Base-by-base conservation (phyloP, 1,140 invertebrate genomes). In the Lycorma delicatula region DNA sequence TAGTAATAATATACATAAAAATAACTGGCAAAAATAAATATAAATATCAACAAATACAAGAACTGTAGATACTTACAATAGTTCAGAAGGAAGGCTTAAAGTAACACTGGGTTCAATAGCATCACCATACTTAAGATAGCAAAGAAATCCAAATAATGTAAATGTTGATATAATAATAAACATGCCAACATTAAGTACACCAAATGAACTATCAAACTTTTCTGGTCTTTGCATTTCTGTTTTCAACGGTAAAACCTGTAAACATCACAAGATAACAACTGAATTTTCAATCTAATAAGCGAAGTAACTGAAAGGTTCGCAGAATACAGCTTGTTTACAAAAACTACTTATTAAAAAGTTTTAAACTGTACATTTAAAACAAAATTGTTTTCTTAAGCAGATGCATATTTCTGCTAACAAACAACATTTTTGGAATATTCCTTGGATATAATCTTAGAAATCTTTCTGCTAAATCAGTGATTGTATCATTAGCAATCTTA, bases 141-240 rank as follows among this genome's bases (percentile, higher is more conserved):
- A 91, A 58, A 92, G 81, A 72, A 94, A 93, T 29, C 91, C 93
- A 23, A 93, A 75, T n/a, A 87, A 75, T 63, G 90, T 86, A 68
- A 94, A 93, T 11, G 93, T 78, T 13, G 86, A 64, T 6, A 86
- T 86, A 1, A 94, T 89, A 1, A 85, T 83, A 1, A 82, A 80
- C 90, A 95, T 93, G 28, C 89, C 88, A 60, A 85, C 81, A 68
- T 91, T 94, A 9, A 95, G 73, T 1, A 95, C 89, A 38, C 92
- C 92, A 56, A 83, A 88, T 47, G 84, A 71, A 3, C 89, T 88
- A 9, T 84, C 76, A 74, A 95, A 90, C 55, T 87, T 76, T 59
- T 83, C 75, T 0, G 88, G 89, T 4, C 82, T 85, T 70, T 84
- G 84, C 91, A 95, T 95, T 58, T 84, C 86, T 67, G 93, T 93